Base-by-base conservation (phyloP, 2,113 vertebrate genomes). In the Sapajus apella region DNA sequence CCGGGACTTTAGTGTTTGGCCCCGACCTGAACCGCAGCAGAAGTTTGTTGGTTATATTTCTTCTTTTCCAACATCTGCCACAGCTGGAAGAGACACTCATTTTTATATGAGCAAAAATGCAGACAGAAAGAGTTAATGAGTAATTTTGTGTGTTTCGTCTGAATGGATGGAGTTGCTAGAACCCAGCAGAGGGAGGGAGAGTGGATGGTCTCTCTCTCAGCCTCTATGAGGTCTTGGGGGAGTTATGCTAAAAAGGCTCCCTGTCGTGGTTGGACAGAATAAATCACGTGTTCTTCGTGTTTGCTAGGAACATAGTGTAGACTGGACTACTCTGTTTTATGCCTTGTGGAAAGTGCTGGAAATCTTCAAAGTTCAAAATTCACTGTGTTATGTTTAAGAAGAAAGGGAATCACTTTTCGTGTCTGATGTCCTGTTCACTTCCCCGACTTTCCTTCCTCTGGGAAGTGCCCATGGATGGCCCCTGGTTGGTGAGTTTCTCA, bases 281-380 rank as follows among this genome's bases (percentile, higher is more conserved):
- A 87, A 97, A 96, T 91, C 96, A 25, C 40, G 12, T 25, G 43
- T 47, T 95, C 50, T 87, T 79, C 93, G 13, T 30, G 3, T 70
- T 94, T 97, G 90, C 86, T 50, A 72, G 91, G 79, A 89, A 80
- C 30, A 86, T 89, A 90, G 55, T 7, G 80, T 30, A 94, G 87
- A 20, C 66, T 43, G 89, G 77, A 50, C 70, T 75, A 27, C 73
- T 76, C 96, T 40, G 87, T 76, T 75, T 43, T 64, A 20, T 82
- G 92, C 52, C 77, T 37, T 73, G 81, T 56, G 95, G 82, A 17
- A 87, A 76, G 56, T 32, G 40, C 94, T 40, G 70, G 30, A 93
- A 84, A 75, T 58, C n/a, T 11, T 58, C 90, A 10, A 66, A 83
- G 87, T 1, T 55, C 47, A 13, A 27, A 77, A 85, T 90, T 64